Conservation (phyloP, 1,140 invertebrate species). For the Charaxes varanes region DNA sequence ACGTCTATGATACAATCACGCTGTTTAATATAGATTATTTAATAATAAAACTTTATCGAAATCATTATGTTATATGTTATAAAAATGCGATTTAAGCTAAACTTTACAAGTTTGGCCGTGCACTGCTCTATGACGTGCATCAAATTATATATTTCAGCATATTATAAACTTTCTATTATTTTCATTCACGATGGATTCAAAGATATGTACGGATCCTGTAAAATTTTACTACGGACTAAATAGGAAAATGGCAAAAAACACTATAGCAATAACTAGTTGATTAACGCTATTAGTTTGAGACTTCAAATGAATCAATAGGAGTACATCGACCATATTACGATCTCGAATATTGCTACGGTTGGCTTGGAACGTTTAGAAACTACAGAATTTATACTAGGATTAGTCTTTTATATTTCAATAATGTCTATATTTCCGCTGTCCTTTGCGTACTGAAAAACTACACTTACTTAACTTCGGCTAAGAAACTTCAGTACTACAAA, state of each 20-base stretch:
- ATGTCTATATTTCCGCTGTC: too few species aligned
- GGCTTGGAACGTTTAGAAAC: background rate
- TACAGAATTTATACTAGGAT: conserved; percentile 4
- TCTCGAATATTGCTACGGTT: background rate
- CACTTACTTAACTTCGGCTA: too few species aligned
- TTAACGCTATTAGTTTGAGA: background rate
- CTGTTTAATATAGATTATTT: background rate
- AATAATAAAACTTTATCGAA: too few species aligned
- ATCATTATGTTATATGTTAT: background rate
- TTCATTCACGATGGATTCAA: conserved; percentile 27
- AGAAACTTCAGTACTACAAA: too few species aligned
- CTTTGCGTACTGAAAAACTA: too few species aligned
- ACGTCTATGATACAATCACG: too few species aligned
- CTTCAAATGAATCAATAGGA: background rate
- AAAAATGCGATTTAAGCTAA: conserved; percentile 12
- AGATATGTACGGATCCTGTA: conserved; percentile 36
- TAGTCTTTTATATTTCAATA: conserved; percentile 2
- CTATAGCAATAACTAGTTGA: too few species aligned
- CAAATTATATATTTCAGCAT: conserved; percentile 17
- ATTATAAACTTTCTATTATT: conserved; percentile 14
- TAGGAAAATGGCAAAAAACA: conserved; percentile 23
- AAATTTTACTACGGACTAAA: conserved; percentile 28
- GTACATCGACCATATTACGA: background rate
- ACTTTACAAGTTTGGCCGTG: conserved; percentile 5
- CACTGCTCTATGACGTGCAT: conserved; percentile 11